Percentiles rank a stretch among this genome's conserved stretches.
Evolutionary conservation across 2,888 invertebrate genomes (phyloP).

Genomic region (Xanthia icteritia): DNA sequence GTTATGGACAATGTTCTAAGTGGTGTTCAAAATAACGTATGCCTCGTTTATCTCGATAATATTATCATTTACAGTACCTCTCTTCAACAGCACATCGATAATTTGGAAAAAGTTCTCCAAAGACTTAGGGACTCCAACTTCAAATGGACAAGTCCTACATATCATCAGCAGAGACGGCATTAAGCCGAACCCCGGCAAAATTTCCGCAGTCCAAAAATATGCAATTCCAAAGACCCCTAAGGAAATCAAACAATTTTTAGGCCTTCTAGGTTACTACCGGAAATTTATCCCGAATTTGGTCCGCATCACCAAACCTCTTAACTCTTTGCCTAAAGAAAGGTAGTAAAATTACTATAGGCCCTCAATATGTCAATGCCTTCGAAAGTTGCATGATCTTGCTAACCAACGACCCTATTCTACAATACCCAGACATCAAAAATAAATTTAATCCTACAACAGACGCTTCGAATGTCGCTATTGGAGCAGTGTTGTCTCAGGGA

Average conservation of each 20-base stretch:
- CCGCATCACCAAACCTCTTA: background rate
- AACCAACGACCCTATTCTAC: background rate
- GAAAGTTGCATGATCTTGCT: background rate
- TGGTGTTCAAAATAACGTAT: background rate
- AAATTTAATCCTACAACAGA: background rate
- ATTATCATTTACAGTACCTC: background rate
- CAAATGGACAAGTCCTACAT: no score
- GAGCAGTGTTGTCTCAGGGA: background rate
- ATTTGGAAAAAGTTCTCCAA: no score
- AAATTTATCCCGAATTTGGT: background rate
- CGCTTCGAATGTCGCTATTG: background rate
- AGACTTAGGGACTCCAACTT: no score
- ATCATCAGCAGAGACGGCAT: background rate
- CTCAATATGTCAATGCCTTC: background rate
- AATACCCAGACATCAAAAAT: background rate
- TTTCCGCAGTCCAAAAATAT: background rate
- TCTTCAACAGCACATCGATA: background rate
- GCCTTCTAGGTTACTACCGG: background rate
- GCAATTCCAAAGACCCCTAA: background rate
- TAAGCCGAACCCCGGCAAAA: background rate
- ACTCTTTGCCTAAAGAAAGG: background rate
- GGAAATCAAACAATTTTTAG: background rate
- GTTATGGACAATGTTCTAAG: background rate
- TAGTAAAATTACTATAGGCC: background rate
- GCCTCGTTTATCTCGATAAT: background rate